Evolutionary conservation across 2,113 vertebrate genomes (phyloP), one percentile per base, ranked within the genome.

Genomic region (Sinocyclocheilus anophthalmus): DNA sequence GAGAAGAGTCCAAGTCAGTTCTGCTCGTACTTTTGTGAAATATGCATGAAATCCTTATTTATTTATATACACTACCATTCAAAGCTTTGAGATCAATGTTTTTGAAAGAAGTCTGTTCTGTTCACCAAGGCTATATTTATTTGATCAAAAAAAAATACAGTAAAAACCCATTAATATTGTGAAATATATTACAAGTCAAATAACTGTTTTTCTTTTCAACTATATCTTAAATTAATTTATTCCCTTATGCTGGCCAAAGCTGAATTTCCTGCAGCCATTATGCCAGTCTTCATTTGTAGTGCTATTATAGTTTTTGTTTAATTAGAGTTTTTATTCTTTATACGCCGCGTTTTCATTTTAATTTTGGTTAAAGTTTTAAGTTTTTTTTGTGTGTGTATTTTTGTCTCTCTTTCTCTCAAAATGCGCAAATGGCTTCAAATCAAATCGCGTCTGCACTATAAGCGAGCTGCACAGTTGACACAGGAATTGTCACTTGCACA

Each of bases 1-100:
- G 98, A 99, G 93, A 97, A 99, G 92, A 98, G 97, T 91, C 98
- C 98, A 88, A 99, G 98, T 99, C 94, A 97, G 98, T 96, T 88
- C 53, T 90, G 90, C 93, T 93, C 90, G 92, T 92, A 93, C 89
- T 90, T 63, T 48, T 5, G 10, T 42, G 0, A 55, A 55, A 39
- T 72, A 72, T 75, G 13, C 63, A 73, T 37, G 16, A 53, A 77
- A 55, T 55, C 14, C 18, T 50, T 42, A 14, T 70, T 13, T 1
- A 16, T 69, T 10, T 70, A 33, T 70, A 39, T 39, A 39, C 18
- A 37, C 13, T 9, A 39, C 67, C 33, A 20, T 37, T 18, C 67
- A 70, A 39, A 70, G 33, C 22, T 70, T 11, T 10, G 33, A 9
- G 3, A 18, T 69, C 3, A 33, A 2, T 16, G 3, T 53, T 53